phyloP scores from a whole-genome alignment of 2,888 invertebrate genomes.

The Auanema sp. region DNA sequence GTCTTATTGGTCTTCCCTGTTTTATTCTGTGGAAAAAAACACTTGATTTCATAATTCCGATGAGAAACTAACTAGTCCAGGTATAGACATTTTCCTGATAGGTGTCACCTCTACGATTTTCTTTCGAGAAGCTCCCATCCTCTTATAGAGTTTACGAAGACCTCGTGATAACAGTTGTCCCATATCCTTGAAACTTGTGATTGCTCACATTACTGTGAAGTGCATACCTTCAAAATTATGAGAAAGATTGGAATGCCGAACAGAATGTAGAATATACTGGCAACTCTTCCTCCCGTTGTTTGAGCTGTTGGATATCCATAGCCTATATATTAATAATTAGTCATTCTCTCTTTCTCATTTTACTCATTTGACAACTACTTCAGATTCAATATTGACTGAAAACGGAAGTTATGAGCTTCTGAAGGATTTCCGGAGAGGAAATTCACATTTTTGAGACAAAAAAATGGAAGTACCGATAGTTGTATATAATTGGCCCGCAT shows the following conservation, averaged over 20 bases:
- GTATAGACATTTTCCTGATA: constrained; percentile 11
- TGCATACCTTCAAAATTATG: constrained; percentile 48
- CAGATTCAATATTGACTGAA: too few relatives aligned
- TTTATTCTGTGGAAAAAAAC: too few relatives aligned
- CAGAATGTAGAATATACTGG: constrained; percentile 57
- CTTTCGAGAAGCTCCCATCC: constrained; percentile 39
- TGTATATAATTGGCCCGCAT: constrained; percentile 62
- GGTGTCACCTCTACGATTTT: constrained; percentile 27
- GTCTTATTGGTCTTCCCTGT: too few relatives aligned
- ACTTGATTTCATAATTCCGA: too few relatives aligned
- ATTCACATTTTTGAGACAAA: not conserved
- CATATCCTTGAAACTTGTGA: constrained; percentile 49
- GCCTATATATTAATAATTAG: constrained; percentile 30
- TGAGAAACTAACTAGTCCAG: constrained; percentile 10
- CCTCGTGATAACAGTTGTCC: constrained; percentile 53
- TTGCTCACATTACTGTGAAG: not conserved
- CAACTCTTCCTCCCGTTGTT: constrained; percentile 51
- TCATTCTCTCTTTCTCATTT: constrained; percentile 2
- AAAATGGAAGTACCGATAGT: constrained; percentile 51
- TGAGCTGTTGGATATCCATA: constrained; percentile 58
- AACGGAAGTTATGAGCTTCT: not conserved
- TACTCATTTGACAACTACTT: not conserved
- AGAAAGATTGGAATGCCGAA: constrained; percentile 61
- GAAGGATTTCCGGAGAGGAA: constrained; percentile 1
- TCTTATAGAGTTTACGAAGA: constrained; percentile 53